phyloP scores from a whole-genome alignment of 1,140 invertebrate genomes.

The Coelopa frigida region DNA sequence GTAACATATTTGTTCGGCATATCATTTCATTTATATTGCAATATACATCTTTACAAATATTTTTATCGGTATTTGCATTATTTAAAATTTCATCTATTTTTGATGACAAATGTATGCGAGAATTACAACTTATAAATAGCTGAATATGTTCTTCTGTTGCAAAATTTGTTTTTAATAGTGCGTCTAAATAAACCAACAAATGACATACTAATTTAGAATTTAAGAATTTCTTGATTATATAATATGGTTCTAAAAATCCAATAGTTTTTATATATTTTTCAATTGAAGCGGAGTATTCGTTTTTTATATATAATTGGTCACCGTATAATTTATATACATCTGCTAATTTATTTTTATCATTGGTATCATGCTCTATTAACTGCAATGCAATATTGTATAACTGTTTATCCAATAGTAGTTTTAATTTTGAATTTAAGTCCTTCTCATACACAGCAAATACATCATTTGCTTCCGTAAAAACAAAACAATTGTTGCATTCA shows the following conservation, averaged over 20 bases:
- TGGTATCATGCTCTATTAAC: background rate
- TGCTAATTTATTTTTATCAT: background rate
- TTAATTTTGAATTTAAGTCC: background rate
- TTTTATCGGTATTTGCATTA: too few species aligned
- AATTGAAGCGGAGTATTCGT: background rate
- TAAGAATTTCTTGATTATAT: background rate
- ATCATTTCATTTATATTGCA: too few species aligned
- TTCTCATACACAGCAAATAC: background rate
- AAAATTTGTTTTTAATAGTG: background rate
- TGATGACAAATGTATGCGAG: background rate
- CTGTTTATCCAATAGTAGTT: background rate
- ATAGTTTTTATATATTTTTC: background rate
- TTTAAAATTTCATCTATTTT: too few species aligned
- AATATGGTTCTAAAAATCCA: background rate
- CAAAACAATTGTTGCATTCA: background rate
- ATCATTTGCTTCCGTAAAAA: background rate
- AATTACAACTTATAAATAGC: background rate
- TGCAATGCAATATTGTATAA: background rate
- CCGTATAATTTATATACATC: background rate
- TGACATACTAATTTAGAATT: background rate
- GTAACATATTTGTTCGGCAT: too few species aligned
- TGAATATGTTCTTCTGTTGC: background rate
- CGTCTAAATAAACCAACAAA: background rate
- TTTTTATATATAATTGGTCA: background rate
- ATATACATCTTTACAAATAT: too few species aligned